Percentiles rank a stretch among this genome's conserved stretches.
Conservation (phyloP, 2,113 vertebrate species). For the Rhodinocichla rosea region DNA sequence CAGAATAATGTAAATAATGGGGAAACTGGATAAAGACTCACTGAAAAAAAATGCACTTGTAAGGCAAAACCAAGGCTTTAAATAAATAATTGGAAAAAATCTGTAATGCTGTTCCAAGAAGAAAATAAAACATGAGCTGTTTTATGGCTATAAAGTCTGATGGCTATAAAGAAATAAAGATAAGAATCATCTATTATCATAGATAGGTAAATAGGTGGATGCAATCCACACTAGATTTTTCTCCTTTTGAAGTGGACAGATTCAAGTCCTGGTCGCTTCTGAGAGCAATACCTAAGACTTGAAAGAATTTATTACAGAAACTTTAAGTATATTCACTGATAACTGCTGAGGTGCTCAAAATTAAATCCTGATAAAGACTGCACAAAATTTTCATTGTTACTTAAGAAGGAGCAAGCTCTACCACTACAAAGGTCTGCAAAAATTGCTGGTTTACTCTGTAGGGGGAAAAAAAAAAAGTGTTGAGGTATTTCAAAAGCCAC, state of each 20-base stretch:
- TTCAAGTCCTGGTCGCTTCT: background rate
- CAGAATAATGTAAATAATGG: background rate
- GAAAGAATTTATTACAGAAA: background rate
- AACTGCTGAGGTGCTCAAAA: background rate
- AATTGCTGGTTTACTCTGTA: background rate
- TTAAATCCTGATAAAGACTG: background rate
- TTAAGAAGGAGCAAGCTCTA: background rate
- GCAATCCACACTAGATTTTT: background rate
- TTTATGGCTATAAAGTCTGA: background rate
- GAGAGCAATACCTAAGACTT: rapidly evolving
- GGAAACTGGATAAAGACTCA: background rate
- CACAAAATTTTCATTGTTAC: background rate
- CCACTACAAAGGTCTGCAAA: background rate
- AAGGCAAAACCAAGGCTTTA: background rate
- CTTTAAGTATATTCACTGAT: background rate
- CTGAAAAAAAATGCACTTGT: background rate
- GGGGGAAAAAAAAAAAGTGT: rapidly evolving
- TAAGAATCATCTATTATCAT: background rate
- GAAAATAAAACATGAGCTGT: background rate
- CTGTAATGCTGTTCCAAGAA: background rate
- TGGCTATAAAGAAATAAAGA: background rate
- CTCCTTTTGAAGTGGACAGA: background rate
- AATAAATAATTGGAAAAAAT: background rate
- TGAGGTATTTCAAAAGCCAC: background rate
- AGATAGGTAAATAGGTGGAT: background rate